Base-by-base conservation (phyloP, 2,888 invertebrate genomes). In the Zygothrica quintamaculata region DNA sequence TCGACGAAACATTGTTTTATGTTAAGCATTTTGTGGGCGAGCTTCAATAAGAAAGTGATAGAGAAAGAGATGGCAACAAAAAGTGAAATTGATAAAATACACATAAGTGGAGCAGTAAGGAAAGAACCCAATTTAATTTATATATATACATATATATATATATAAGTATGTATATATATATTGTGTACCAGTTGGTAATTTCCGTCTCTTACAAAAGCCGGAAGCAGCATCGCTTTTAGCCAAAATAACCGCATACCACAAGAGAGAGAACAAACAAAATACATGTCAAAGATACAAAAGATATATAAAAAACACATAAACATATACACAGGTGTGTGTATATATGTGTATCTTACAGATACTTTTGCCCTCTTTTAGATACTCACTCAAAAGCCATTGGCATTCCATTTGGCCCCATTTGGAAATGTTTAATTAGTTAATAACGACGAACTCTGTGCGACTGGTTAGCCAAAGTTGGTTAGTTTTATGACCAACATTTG, bases 181-280 rank as follows among this genome's bases (percentile, higher is more conserved):
- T n/a, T n/a, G n/a, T n/a, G n/a, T n/a, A 36, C 18, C 40, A 44
- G 48, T 40, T 53, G 55, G 50, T 77, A 71, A 79, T 86, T 79
- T 86, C 86, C 86, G 78, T 65, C 46, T 34, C 39, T 55, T 37
- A 47, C 56, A 42, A 53, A 61, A 65, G 80, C 87, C 79, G 78
- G 87, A 79, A 86, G 80, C 57, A 61, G 69, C n/a, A 76, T 48
- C 43, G 44, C 43, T 51, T 69, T 62, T 69, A 53, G 59, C n/a
- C 48, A 62, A 60, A 44, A n/a, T n/a, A 57, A 47, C 55, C 48
- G 52, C 68, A 48, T 52, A 42, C 65, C 52, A 29, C 46, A 53
- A 67, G 39, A 39, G 16, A 11, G n/a, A 18, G 9, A 22, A 1
- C 26, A 31, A 26, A 9, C 31, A n/a, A 3, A 36, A 13, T 1